Evolutionary conservation across 1,140 invertebrate species (phyloP).

Genomic region (Neodiprion lecontei): DNA sequence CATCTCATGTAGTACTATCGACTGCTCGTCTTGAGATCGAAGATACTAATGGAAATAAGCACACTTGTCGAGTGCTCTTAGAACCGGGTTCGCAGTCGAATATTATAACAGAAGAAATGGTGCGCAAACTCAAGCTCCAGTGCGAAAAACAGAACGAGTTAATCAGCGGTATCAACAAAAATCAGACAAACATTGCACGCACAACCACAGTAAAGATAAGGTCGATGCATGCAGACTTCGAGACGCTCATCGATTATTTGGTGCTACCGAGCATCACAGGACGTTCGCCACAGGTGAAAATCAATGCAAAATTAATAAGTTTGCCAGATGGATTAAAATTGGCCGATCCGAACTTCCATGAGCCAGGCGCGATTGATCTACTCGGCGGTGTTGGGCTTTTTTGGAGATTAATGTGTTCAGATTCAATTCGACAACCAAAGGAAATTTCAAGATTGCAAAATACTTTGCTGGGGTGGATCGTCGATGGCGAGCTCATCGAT

Average conservation of each 20-base stretch:
- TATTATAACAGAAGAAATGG: constrained; percentile 27
- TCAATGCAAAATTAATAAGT: constrained; percentile 12
- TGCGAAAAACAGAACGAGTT: constrained; percentile 8
- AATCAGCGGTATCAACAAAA: constrained; percentile 24
- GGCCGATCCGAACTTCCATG: constrained; percentile 40
- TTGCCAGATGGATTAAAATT: constrained; percentile 26
- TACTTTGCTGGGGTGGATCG: constrained; percentile 43
- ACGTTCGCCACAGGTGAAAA: constrained; percentile 17
- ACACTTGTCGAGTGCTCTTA: constrained; percentile 24
- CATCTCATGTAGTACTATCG: constrained; percentile 18
- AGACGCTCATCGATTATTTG: constrained; percentile 19
- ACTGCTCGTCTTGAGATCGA: constrained; percentile 26
- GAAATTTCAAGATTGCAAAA: constrained; percentile 37
- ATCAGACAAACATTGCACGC: constrained; percentile 15
- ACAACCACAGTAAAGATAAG: constrained; percentile 21
- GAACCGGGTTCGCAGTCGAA: constrained; percentile 31
- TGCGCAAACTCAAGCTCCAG: constrained; percentile 18
- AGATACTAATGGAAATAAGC: constrained; percentile 19
- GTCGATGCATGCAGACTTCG: constrained; percentile 24
- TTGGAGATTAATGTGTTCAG: constrained; percentile 30
- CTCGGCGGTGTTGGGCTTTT: constrained; percentile 37
- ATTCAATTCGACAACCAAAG: constrained; percentile 20
- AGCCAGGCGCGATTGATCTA: constrained; percentile 32
- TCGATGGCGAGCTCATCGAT: constrained; percentile 26
- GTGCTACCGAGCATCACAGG: constrained; percentile 27